These are phyloP conservation scores for Lasioglossum malachurum DNA, from an alignment of 2,888 invertebrate species.

Conservation along the genomic window DNA sequence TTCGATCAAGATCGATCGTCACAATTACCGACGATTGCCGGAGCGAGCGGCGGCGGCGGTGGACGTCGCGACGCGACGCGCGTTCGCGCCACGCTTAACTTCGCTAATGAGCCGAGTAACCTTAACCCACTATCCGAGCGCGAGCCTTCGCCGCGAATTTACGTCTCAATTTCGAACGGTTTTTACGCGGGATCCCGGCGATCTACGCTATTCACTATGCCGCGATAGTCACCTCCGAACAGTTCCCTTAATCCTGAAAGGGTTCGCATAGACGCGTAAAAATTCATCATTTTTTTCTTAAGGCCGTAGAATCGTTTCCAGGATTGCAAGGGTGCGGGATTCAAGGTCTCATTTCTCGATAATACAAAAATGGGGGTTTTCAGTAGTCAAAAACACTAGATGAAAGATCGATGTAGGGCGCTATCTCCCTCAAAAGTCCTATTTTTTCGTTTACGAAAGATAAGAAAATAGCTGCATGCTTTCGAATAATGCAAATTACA, in stretches of 20 bases:
- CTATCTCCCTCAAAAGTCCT: too few relatives aligned
- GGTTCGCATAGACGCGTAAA: too few relatives aligned
- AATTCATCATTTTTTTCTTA: too few relatives aligned
- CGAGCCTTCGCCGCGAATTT: constrained; percentile 60
- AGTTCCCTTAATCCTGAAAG: neutral
- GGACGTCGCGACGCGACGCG: constrained; percentile 48
- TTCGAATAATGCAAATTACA: too few relatives aligned
- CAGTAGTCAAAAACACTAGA: too few relatives aligned
- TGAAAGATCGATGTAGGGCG: too few relatives aligned
- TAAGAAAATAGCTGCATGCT: too few relatives aligned
- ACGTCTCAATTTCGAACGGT: constrained; percentile 62
- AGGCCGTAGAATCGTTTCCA: too few relatives aligned
- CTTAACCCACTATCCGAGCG: constrained; percentile 66
- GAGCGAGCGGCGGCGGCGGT: constrained; percentile 44
- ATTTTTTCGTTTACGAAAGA: too few relatives aligned
- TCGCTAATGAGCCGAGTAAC: constrained; percentile 72
- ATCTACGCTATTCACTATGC: neutral
- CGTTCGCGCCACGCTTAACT: constrained; percentile 66
- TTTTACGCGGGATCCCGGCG: constrained; percentile 16
- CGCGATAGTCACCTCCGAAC: neutral
- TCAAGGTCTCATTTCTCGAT: too few relatives aligned
- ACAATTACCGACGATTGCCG: constrained; percentile 80
- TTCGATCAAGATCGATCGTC: constrained; percentile 84
- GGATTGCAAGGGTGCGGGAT: too few relatives aligned
- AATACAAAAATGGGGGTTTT: too few relatives aligned